Evolutionary conservation across 1,140 invertebrate genomes (phyloP).

Genomic region (Drosophila kepulauana): DNA sequence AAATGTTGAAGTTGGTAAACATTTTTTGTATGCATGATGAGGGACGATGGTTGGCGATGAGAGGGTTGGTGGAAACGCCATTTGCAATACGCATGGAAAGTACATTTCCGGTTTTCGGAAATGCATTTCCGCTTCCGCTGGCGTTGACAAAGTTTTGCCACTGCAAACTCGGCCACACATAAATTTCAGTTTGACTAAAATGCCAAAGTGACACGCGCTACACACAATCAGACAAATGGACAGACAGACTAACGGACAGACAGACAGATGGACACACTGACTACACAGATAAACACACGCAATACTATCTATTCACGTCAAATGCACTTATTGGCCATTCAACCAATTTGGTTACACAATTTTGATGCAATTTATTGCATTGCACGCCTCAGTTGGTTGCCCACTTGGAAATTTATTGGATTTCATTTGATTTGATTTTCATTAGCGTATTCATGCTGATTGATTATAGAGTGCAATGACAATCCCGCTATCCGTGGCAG

Average conservation of each 20-base stretch:
- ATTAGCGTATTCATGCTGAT: conserved; percentile 73
- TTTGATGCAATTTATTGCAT: conserved; percentile 74
- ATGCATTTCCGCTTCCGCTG: conserved; percentile 76
- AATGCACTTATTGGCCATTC: conserved; percentile 78
- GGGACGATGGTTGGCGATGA: not conserved
- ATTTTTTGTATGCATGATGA: conserved; percentile 9
- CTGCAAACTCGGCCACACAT: conserved; percentile 49
- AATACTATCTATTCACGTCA: conserved; percentile 39
- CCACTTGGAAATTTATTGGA: conserved; percentile 67
- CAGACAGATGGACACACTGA: not conserved
- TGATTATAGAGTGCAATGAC: conserved; percentile 38
- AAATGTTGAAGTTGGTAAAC: conserved; percentile 22
- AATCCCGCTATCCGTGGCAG: conserved; percentile 6
- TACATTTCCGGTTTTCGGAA: conserved; percentile 79
- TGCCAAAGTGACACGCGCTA: conserved; percentile 27
- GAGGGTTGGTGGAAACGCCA: conserved; percentile 28
- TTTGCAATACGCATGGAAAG: conserved; percentile 72
- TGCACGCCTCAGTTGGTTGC: conserved; percentile 50
- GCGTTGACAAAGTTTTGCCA: conserved; percentile 34
- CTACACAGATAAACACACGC: conserved; percentile 20
- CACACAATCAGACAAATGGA: conserved; percentile 1
- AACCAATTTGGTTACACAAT: conserved; percentile 78
- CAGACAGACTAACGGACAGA: not conserved
- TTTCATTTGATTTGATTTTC: conserved; percentile 74
- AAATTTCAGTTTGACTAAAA: conserved; percentile 75